Base-by-base conservation (phyloP, 2,113 vertebrate species). In the Platichthys stellatus region DNA sequence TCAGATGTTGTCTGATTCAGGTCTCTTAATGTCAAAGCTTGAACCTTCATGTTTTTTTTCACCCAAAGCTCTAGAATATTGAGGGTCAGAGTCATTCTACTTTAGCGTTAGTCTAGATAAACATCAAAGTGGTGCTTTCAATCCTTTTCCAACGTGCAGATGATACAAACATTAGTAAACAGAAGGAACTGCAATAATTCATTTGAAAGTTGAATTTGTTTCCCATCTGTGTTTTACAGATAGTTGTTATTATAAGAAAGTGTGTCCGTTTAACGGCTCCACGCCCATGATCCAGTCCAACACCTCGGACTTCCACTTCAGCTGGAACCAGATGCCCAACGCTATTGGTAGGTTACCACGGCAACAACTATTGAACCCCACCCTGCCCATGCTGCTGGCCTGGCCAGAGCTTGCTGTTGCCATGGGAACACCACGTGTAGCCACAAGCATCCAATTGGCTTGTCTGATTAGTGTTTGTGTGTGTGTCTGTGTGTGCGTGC, bases 251-350 rank as follows among this genome's bases (percentile, higher is more conserved):
- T 99, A 99, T 88, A 98, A 97, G 90, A 99, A 99, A 89, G 94
- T 99, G 54, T 95, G 96, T 91, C 96, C 98, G 0, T 98, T 98
- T 85, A 98, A 96, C 26, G 97, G 97, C 77, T 96, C 96, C 85
- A 96, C 97, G 31, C 95, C 96, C 10, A 94, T 98, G 94, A 93
- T 98, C 81, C 98, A 98, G 90, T 96, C 97, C 14, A 97, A 97
- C 65, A 92, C 97, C 8, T 98, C 96, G 0, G 98, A 99, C 88
- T 99, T 99, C 92, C 96, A 98, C 87, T 99, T 99, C 93, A 97
- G 97, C 90, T 99, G 98, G 98, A 99, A 99, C 93, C 98, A 99
- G 93, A 97, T 98, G 94, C 98, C 98, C 60, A 96, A 95, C 20
- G 95, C 96, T 4, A 96, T 98, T 45, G 98, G 98, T 99, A 95